These are phyloP conservation scores for Drosophila nigricruria DNA, from an alignment of 2,888 invertebrate species.

Conservation along the genomic window DNA sequence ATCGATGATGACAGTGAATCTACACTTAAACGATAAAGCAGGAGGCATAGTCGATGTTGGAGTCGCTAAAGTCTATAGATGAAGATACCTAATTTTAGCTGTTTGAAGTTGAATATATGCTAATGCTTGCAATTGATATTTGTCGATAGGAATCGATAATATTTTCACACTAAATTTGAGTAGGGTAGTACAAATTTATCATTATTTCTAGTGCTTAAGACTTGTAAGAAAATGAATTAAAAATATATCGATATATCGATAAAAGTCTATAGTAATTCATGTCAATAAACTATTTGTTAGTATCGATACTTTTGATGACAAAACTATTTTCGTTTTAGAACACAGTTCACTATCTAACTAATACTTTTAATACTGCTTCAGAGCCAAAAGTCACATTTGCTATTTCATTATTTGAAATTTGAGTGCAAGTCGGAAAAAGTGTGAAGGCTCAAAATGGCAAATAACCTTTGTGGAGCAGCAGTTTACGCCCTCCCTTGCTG, in stretches of 20 bases:
- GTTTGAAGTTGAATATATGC: background rate
- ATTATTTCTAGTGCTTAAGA: no score
- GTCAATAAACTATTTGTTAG: no score
- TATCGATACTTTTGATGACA: no score
- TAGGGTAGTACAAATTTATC: no score
- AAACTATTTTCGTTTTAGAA: no score
- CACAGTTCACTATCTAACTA: no score
- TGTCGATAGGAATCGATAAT: background rate
- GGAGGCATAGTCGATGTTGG: no score
- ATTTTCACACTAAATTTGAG: background rate
- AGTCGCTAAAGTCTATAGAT: background rate
- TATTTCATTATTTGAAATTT: background rate
- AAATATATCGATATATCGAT: background rate
- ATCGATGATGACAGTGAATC: conserved; percentile 6
- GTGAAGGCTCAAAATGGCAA: background rate
- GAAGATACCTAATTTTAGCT: background rate
- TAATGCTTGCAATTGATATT: background rate
- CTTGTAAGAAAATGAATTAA: background rate
- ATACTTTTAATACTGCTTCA: no score
- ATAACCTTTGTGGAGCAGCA: conserved; percentile 10
- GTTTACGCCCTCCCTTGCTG: conserved; percentile 29
- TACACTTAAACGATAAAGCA: background rate
- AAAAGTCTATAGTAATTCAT: no score
- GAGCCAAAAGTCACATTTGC: background rate
- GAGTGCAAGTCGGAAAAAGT: background rate